phyloP scores from a whole-genome alignment of 2,888 invertebrate species.

The Arge pagana region DNA sequence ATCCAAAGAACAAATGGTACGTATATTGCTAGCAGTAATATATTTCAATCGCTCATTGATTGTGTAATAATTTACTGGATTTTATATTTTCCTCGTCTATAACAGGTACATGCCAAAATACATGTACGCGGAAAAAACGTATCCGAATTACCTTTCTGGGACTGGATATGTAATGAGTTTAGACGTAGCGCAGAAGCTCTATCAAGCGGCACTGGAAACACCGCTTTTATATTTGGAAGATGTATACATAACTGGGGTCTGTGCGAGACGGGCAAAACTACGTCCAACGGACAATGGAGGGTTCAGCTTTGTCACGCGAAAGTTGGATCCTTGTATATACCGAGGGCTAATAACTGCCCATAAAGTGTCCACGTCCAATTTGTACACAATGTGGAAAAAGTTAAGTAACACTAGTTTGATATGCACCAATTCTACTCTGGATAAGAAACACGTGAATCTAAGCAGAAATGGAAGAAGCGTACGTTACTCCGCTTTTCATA shows the following conservation, averaged over 20 bases:
- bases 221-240: constrained; percentile 79
- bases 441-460: constrained; percentile 34
- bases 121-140: constrained; percentile 72
- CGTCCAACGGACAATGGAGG: constrained; percentile 68
- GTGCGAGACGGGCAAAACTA: constrained; percentile 66
- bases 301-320: constrained; percentile 65
- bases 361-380: constrained; percentile 60
- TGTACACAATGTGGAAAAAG: constrained; percentile 56
- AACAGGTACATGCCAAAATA: constrained; percentile 78
- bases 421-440: constrained; percentile 32
- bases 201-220: constrained; percentile 69
- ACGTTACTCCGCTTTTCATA: not conserved
- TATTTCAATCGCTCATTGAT: too few species aligned
- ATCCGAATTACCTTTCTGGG: constrained; percentile 82
- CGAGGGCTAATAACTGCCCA: constrained; percentile 64
- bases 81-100: not conserved
- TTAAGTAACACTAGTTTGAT: constrained; percentile 40
- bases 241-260: constrained; percentile 78
- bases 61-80: too few species aligned
- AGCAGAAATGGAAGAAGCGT: constrained; percentile 39
- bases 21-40: too few species aligned
- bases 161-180: constrained; percentile 78
- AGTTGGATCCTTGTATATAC: constrained; percentile 61
- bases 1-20: constrained; percentile 78
- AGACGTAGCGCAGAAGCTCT: constrained; percentile 69